Conservation (phyloP, 2,888 invertebrate genomes). For the Drosophila peninsularis region DNA sequence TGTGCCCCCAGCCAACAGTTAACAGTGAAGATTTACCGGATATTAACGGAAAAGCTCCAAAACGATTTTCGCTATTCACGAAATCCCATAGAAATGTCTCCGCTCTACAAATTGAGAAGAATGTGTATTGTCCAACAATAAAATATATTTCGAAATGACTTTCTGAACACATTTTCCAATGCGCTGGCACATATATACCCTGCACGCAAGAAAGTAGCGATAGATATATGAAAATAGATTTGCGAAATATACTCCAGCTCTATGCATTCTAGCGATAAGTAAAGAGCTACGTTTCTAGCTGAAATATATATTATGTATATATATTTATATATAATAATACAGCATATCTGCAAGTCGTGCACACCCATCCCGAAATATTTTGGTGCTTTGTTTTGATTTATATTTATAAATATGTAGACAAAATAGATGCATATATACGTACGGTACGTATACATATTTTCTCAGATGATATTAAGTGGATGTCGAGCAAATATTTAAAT, state of each 20-base stretch:
- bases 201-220: neutral
- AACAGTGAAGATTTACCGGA: neutral
- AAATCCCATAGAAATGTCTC: constrained; percentile 13
- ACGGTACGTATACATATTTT: constrained; percentile 6
- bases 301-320: neutral
- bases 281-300: too few species aligned
- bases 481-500: constrained; percentile 6
- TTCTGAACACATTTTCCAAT: neutral
- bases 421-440: constrained; percentile 17
- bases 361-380: neutral
- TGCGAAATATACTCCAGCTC: neutral
- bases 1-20: neutral
- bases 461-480: constrained; percentile 12
- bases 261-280: neutral
- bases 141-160: constrained; percentile 15
- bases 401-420: constrained; percentile 34
- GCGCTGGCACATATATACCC: constrained; percentile 23
- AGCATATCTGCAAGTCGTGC: constrained; percentile 25
- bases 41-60: neutral
- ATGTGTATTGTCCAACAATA: constrained; percentile 18
- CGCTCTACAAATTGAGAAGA: constrained; percentile 13
- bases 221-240: neutral
- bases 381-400: constrained; percentile 32
- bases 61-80: constrained; percentile 17
- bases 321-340: neutral